A percentile compares a stretch with the other conserved stretches of the same genome.
Evolutionary conservation across 2,113 vertebrate genomes (phyloP).

Genomic region (Cygnus atratus): DNA sequence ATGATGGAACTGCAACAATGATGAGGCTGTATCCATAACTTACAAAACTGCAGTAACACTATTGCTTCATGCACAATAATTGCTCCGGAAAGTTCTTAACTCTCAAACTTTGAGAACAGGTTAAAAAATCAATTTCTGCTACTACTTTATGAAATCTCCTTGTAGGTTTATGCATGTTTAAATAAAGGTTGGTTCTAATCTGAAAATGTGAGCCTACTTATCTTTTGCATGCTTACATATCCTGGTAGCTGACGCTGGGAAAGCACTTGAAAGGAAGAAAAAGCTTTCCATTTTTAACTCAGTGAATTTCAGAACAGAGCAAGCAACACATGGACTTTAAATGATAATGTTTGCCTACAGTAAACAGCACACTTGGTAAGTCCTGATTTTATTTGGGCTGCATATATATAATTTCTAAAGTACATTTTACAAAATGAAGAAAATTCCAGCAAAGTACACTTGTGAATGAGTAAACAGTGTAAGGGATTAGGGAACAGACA

Average conservation of each 20-base stretch:
- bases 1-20: not conserved
- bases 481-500: not conserved
- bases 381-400: slow-evolving; percentile 8
- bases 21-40: not conserved
- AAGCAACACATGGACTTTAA: slow-evolving; percentile 7
- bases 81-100: not conserved
- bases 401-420: slow-evolving; percentile 20
- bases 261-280: slow-evolving; percentile 22
- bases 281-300: not conserved
- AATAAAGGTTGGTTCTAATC: slow-evolving; percentile 3
- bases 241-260: not conserved
- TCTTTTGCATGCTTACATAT: not conserved
- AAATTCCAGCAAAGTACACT: not conserved
- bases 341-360: slow-evolving; percentile 32
- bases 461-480: slow-evolving; percentile 34
- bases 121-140: not conserved
- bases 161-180: not conserved
- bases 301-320: slow-evolving; percentile 1
- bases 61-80: not conserved
- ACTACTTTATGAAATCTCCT: not conserved
- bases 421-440: slow-evolving; percentile 22
- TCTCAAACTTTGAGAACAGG: not conserved
- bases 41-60: not conserved
- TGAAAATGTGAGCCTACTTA: not conserved
- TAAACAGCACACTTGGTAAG: slow-evolving; percentile 7